Conservation (phyloP, 2,888 invertebrate genomes). For the Anorthoa munda region DNA sequence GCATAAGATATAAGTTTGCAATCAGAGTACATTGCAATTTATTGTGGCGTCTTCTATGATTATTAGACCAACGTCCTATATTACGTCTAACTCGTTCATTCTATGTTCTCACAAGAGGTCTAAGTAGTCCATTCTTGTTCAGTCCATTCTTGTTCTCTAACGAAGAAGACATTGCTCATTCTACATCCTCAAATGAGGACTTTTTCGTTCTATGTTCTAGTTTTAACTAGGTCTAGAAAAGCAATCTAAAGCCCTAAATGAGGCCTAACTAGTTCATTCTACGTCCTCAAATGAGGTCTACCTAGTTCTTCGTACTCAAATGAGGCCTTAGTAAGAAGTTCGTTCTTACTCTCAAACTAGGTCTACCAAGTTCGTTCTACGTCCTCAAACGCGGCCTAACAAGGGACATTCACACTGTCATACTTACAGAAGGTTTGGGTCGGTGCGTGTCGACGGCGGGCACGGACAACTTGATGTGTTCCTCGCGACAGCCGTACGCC, state of each 20-base stretch:
- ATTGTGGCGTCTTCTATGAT: background rate
- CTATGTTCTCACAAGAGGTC: no score
- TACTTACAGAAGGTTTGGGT: slow-evolving; percentile 95
- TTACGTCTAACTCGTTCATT: background rate
- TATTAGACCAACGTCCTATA: background rate
- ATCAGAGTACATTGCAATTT: background rate
- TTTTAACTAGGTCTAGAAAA: no score
- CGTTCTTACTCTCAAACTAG: background rate
- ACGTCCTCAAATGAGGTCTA: background rate
- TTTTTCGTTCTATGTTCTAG: background rate
- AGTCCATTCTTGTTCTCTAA: background rate
- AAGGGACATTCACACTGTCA: slow-evolving; percentile 14
- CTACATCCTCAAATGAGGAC: background rate
- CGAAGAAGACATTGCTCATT: background rate
- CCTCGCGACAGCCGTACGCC: slow-evolving; percentile 99
- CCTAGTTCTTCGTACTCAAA: background rate
- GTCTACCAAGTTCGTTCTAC: background rate
- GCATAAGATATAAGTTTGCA: background rate
- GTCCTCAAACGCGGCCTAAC: background rate
- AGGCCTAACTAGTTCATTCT: background rate
- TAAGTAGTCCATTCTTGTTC: background rate
- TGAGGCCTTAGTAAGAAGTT: background rate
- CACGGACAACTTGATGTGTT: slow-evolving; percentile 97
- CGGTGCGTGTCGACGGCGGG: slow-evolving; percentile 99
- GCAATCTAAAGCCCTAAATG: background rate